These are phyloP conservation scores for Mactra quadrangularis DNA, from an alignment of 1,140 invertebrate species.

Conservation along the genomic window DNA sequence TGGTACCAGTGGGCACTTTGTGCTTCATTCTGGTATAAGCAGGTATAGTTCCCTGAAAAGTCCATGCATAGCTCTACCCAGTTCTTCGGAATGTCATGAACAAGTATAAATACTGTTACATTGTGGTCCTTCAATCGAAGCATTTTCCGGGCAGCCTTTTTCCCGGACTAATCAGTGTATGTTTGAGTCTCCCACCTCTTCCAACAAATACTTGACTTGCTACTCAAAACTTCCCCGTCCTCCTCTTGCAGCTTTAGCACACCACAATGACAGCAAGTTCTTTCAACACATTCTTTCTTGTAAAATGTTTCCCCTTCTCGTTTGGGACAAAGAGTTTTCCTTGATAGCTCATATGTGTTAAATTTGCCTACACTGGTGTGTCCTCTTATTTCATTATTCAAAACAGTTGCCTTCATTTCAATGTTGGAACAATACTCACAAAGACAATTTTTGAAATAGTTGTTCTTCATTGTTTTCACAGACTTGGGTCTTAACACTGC, in stretches of 20 bases:
- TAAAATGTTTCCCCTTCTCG: neutral
- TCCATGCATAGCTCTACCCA: constrained; percentile 43
- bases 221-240: neutral
- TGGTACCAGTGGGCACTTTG: constrained; percentile 59
- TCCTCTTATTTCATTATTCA: neutral
- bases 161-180: neutral
- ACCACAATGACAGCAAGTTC: neutral
- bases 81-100: neutral
- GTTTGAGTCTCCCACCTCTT: neutral
- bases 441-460: neutral
- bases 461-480: neutral
- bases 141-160: neutral
- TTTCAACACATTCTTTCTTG: neutral
- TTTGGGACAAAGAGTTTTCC: neutral
- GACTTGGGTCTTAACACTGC: neutral
- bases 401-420: no score
- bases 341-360: constrained; percentile 9
- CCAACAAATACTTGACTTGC: neutral
- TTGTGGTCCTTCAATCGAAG: neutral
- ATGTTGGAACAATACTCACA: constrained; percentile 12
- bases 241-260: neutral
- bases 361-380: neutral
- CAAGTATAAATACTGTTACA: neutral
- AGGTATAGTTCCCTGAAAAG: constrained; percentile 63
- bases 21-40: constrained; percentile 55